Base-by-base conservation (phyloP, 2,113 vertebrate species). In the Clarias magur region DNA sequence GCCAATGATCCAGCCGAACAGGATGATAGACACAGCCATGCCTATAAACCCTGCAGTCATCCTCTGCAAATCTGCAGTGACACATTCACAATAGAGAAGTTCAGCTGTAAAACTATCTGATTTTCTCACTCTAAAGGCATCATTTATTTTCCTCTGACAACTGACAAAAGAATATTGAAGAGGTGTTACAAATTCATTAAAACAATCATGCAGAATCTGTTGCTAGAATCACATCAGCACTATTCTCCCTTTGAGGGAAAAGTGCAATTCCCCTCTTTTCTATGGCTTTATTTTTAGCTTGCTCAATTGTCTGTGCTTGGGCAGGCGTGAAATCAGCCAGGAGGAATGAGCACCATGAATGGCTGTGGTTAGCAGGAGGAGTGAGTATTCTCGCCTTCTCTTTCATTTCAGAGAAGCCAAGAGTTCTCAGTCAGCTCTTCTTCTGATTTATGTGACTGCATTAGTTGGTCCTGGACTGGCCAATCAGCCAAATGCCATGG, bases 1-100 rank as follows among this genome's bases (percentile, higher is more conserved):
- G 10, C 97, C 97, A 79, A 98, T 95, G 90, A 97, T 93, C 97
- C 96, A 98, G 83, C 97, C 97, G 84, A 98, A 98, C 54, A 98
- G 92, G 92, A 98, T 97, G 92, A 98, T 98, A 91, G 97, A 95
- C 21, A 98, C 94, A 2, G 97, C 97, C 97, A 98, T 98, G 87
- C 97, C 97, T 53, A 98, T 96, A 91, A 98, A 98, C 81, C 97
- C 97, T 54, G 97, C 97, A 4, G 97, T 98, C 97, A 98, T 98
- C 92, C 97, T 95, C 86, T 97, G 96, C 91, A 98, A 94, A 91
- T 98, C 97, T 98, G 89, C 76, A 88, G 42, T 62, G 67, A 90
- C 80, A 84, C 65, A 57, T 70, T 78, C 23, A 85, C 17, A 85
- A 38, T 9, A 42, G 12, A 6, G 13, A 38, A 48, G 19, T 62